Percentiles rank a stretch among this genome's conserved stretches.
These are phyloP conservation scores for Neodiprion virginianus DNA, from an alignment of 1,140 invertebrate genomes.

Conservation along the genomic window DNA sequence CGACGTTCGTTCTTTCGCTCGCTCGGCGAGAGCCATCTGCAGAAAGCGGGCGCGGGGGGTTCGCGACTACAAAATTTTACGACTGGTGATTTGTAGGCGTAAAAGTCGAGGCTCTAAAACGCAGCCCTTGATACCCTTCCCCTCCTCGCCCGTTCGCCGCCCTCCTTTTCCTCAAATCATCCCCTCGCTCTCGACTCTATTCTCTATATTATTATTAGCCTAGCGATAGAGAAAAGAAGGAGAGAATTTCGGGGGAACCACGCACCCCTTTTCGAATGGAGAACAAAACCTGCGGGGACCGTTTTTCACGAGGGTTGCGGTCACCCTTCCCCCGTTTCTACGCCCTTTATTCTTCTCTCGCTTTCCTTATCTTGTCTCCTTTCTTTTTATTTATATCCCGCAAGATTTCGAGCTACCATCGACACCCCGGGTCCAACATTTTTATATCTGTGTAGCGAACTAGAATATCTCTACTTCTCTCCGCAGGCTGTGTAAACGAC, in stretches of 20 bases:
- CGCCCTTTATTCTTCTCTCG: not conserved
- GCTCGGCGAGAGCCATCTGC: not conserved
- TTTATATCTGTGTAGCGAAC: too few relatives aligned
- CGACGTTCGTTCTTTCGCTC: too few relatives aligned
- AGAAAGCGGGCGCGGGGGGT: not conserved
- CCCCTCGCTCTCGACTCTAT: conserved; percentile 17
- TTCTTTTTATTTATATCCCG: not conserved
- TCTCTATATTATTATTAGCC: not conserved
- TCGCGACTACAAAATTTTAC: conserved; percentile 3
- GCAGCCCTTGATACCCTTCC: not conserved
- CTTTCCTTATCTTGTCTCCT: not conserved
- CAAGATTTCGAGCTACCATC: too few relatives aligned
- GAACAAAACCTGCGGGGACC: not conserved
- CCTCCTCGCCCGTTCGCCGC: not conserved
- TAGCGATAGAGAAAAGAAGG: not conserved
- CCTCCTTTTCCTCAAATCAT: conserved; percentile 3
- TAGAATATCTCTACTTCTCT: too few relatives aligned
- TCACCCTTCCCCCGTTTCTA: too few relatives aligned
- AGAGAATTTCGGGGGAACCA: not conserved
- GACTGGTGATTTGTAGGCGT: conserved; percentile 2
- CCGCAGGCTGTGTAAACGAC: too few relatives aligned
- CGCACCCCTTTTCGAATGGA: not conserved
- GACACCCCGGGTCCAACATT: too few relatives aligned
- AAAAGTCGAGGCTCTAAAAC: not conserved
- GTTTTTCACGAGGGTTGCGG: not conserved